Evolutionary conservation across 2,888 invertebrate genomes (phyloP), one percentile per base, ranked within the genome.

Genomic region (Philonicus albiceps): DNA sequence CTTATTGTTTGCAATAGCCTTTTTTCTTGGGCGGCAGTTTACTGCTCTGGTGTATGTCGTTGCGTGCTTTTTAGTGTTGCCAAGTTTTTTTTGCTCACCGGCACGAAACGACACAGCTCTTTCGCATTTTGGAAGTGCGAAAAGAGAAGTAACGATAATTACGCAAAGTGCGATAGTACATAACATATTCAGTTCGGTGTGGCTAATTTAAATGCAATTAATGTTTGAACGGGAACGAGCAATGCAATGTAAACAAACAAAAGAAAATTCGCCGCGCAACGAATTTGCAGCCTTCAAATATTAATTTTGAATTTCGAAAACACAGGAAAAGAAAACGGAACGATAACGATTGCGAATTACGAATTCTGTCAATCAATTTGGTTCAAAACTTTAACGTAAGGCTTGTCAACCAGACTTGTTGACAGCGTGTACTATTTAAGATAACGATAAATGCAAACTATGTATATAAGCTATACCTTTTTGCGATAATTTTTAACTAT

Each of bases 81-180:
- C 76, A 76, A 40, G 76, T 3, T 40, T 76, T 76, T 40, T 74
- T 30, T 30, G 1, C 40, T 43, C 16, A 7, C 16, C 40, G 64
- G 3, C 49, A 49, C 19, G 64, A 5, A 11, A 5, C 64, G 64
- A 3, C 3, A 27, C 7, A 27, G 27, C 64, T 74, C 34, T 74
- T 34, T 74, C 37, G 7, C 34, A 8, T 74, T 74, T 74, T 74
- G 74, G 40, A 76, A 76, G 76, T 37, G 76, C 34, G 40, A 76
- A 76, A 76, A 76, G 40, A 22, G 37, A 76, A 76, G 76, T 37
- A 76, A 76, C 34, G 74, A 76, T 76, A 76, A 76, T 34, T 76
- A 37, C 40, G 76, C 76, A 40, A 64, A 40, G 76, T 40, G n/a
- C 30, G n/a, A 75, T 5, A 8, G 7, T 30, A 31, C 34, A 76